A percentile compares a stretch with the other conserved stretches of the same genome.
Evolutionary conservation across 2,888 invertebrate species (phyloP).

Genomic region (Taphrorychus bicolor): DNA sequence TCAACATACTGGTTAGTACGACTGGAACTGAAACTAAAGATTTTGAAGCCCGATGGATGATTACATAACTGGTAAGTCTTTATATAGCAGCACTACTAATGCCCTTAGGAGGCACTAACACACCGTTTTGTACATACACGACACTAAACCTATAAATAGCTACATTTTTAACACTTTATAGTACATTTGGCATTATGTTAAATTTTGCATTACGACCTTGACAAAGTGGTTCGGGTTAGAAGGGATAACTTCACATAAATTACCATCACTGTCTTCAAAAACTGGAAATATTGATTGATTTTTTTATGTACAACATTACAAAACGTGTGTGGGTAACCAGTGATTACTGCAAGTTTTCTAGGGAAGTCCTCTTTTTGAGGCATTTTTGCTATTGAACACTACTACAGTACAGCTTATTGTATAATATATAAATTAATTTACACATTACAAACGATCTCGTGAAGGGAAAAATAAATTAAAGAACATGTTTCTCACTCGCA

Average conservation of each 20-base stretch:
- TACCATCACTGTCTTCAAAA: too few relatives aligned
- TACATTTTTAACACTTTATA: slow-evolving; percentile 57
- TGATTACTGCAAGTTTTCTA: neutral
- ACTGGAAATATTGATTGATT: neutral
- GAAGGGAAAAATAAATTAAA: too few relatives aligned
- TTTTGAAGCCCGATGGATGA: neutral
- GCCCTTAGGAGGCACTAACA: slow-evolving; percentile 14
- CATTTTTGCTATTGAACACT: neutral
- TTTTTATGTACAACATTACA: neutral
- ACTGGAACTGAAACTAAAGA: neutral
- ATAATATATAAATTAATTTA: neutral
- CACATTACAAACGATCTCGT: neutral
- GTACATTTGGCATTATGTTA: slow-evolving; percentile 60
- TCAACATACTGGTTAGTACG: slow-evolving; percentile 15
- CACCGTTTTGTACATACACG: slow-evolving; percentile 57
- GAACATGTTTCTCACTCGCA: neutral
- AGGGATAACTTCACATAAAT: too few relatives aligned
- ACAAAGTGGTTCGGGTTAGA: too few relatives aligned
- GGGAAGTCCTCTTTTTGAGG: neutral
- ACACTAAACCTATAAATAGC: slow-evolving; percentile 52
- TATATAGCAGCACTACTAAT: slow-evolving; percentile 23
- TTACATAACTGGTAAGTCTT: slow-evolving; percentile 20
- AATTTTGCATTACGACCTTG: too few relatives aligned
- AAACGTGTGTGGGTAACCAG: neutral
- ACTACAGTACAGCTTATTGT: too few relatives aligned